Percentiles rank a stretch among this genome's conserved stretches.
Evolutionary conservation across 1,140 invertebrate genomes (phyloP).

Genomic region (Scaptomyza hsui): DNA sequence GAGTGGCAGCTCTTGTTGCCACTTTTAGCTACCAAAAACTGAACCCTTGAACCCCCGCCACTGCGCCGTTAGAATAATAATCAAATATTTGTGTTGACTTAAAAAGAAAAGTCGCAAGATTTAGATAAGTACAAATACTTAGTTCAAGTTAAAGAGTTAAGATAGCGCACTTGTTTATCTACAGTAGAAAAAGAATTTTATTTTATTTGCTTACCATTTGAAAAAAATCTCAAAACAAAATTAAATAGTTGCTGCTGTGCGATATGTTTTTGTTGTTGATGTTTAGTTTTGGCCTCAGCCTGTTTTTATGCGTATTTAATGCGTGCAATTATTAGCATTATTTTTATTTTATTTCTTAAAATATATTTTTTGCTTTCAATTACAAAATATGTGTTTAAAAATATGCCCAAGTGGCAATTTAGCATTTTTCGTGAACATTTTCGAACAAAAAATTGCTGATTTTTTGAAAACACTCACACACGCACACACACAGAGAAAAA

Average conservation of each 20-base stretch:
- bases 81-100: conserved; percentile 1
- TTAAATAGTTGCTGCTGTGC: background rate
- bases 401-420: conserved; percentile 18
- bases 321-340: conserved; percentile 32
- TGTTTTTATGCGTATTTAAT: conserved; percentile 41
- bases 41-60: conserved; percentile 3
- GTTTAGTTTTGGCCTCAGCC: conserved; percentile 28
- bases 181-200: conserved; percentile 3
- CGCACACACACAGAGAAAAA: conserved; percentile 9
- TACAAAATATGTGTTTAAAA: conserved; percentile 42
- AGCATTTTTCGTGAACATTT: conserved; percentile 17
- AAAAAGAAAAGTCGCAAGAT: conserved; percentile 8
- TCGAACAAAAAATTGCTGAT: conserved; percentile 14
- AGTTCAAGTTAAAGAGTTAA: background rate
- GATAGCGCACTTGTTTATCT: conserved; percentile 18
- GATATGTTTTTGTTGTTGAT: conserved; percentile 41
- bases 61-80: background rate
- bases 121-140: conserved; percentile 12
- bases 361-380: conserved; percentile 21
- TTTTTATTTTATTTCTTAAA: conserved; percentile 3
- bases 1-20: background rate
- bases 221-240: conserved; percentile 12
- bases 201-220: conserved; percentile 37
- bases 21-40: conserved; percentile 8
- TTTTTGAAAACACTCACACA: conserved; percentile 26